Evolutionary conservation across 2,113 vertebrate genomes (phyloP), one percentile per base, ranked within the genome.

Genomic region (Phaetusa simplex): DNA sequence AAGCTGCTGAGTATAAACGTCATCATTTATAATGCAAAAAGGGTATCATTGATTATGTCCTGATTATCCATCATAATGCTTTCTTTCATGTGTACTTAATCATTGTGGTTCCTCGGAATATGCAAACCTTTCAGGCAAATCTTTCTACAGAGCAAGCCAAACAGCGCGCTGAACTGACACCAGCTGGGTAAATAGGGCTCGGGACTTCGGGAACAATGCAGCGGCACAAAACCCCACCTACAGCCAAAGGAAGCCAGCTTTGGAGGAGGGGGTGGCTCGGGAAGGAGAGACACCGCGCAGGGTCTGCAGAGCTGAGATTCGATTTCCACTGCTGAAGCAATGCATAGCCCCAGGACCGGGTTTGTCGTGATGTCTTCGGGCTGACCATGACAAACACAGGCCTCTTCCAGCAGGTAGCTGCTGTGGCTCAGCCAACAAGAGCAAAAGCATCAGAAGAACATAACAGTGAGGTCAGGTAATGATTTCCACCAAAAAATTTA

Each of bases 11-110:
- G 88, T 38, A 55, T 78, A 66, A 97, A 58, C 91, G 59, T 95
- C 96, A 90, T 97, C 97, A 95, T 97, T 93, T 96, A 97, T 97
- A 97, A 97, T 96, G 96, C 93, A 97, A 93, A 97, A 95, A 97
- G 88, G 59, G 61, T 92, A 92, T 95, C 96, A 96, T 94, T 97
- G 97, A 98, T 98, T 98, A 93, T 86, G 86, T 71, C 96, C 96
- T 87, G 96, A 97, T 98, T 96, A 97, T 97, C 97, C 97, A 97
- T 95, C 96, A 88, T 71, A 95, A 96, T 93, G 96, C 88, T 90
- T 96, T 92, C 95, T 94, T 96, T 95, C 96, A 65, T 55, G 93
- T 95, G 93, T 93, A 94, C 96, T 98, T 94, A 93, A 98, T 97
- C 97, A 95, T 45, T 97, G 97, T 6, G 88, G 95, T 95, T 98